Evolutionary conservation across 1,140 invertebrate species (phyloP), one percentile per base, ranked within the genome.

Genomic region (Tribolium madens): DNA sequence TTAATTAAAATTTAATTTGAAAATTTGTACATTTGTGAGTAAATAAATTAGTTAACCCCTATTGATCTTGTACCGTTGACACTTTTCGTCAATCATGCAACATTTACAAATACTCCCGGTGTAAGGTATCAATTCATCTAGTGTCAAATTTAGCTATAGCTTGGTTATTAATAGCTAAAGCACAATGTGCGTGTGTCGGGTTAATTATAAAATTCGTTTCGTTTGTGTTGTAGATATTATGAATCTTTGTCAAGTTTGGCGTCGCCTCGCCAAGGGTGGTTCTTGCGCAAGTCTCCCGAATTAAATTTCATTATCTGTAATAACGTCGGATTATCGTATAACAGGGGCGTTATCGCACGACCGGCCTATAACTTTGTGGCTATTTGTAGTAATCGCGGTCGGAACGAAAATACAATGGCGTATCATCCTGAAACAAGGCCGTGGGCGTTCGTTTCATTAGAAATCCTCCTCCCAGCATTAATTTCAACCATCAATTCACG

Each of bases 401-500:
- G 57, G 57, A 64, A 64, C 57, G 57, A 64, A 64, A 64, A 64
- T 33, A 64, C 57, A 64, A 64, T 64, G 57, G 57, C 57, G 57
- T 64, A 64, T 64, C 57, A 64, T 64, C 57, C 57, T 33, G 47
- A 53, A 47, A 72, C 47, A 36, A 72, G 70, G 50, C 70, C 70
- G 70, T 50, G 47, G 50, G 47, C 47, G 70, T 53, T 10, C 12
- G 50, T 52, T 72, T 72, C 70, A 72, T 72, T 72, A 72, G 70
- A 72, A 52, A 50, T 33, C 47, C 70, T 53, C 70, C 70, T 72
- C 50, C 50, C 47, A 50, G 70, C 47, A 50, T 78, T 78, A 78
- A 78, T 78, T 78, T 74, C 72, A 42, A 18, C 60, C 57, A 78
- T 78, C 69, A 78, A 78, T 78, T 78, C 31, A 76, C 48, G 73